Percentiles rank a stretch among this genome's conserved stretches.
Evolutionary conservation across 2,113 vertebrate species (phyloP).

Genomic region (Synodontis membranacea): DNA sequence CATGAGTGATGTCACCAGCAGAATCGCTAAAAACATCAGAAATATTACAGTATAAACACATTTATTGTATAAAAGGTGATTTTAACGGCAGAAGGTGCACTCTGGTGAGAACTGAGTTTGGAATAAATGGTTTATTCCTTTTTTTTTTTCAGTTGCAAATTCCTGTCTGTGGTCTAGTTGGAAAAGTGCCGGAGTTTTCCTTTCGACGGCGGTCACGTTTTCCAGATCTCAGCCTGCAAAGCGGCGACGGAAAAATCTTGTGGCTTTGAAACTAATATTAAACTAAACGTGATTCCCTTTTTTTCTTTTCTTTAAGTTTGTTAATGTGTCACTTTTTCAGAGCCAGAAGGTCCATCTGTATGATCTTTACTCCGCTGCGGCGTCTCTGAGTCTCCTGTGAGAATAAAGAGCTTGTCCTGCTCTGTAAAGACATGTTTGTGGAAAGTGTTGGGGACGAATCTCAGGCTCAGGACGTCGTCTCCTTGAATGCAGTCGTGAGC

Average conservation of each 20-base stretch:
- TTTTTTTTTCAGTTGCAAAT: neutral
- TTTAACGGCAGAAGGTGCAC: neutral
- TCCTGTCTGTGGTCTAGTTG: neutral
- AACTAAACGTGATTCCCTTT: neutral
- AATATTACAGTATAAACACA: neutral
- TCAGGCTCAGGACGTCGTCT: neutral
- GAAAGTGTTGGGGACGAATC: neutral
- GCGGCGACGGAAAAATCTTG: neutral
- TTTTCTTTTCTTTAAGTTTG: neutral
- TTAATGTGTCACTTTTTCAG: neutral
- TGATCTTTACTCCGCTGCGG: neutral
- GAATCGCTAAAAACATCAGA: neutral
- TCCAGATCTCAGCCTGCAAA: constrained; percentile 7
- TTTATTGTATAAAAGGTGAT: neutral
- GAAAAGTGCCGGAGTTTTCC: neutral
- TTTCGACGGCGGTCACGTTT: neutral
- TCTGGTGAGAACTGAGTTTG: neutral
- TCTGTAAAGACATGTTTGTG: neutral
- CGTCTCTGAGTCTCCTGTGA: neutral
- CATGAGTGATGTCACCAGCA: neutral
- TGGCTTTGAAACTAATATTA: constrained; percentile 8
- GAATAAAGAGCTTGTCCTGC: neutral
- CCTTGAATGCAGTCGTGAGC: neutral
- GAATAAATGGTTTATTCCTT: neutral
- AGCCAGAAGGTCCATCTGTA: neutral